Percentiles rank a stretch among this genome's conserved stretches.
Evolutionary conservation across 2,797 vertebrate species (phyloP).

Genomic region (Ciconia nigra): DNA sequence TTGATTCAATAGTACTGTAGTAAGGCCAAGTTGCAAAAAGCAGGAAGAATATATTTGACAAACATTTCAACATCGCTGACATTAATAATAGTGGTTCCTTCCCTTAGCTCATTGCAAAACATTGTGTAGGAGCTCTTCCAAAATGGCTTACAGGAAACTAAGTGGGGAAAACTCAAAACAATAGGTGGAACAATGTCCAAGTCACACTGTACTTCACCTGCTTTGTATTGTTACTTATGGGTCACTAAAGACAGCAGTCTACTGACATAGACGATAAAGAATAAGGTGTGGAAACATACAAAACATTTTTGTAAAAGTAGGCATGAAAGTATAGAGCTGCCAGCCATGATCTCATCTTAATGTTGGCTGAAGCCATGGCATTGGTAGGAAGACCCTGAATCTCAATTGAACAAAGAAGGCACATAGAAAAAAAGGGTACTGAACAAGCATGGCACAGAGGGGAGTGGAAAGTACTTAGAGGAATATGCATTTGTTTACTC

Average conservation of each 20-base stretch:
- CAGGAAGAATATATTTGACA: not conserved
- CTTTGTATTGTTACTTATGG: not conserved
- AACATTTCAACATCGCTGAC: not conserved
- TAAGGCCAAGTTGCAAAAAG: not conserved
- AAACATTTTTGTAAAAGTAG: not conserved
- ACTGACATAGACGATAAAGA: not conserved
- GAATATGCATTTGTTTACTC: not conserved
- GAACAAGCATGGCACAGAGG: rapidly evolving
- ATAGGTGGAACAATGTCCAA: not conserved
- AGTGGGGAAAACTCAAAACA: not conserved
- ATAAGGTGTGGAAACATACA: not conserved
- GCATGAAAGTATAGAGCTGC: not conserved
- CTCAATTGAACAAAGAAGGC: not conserved
- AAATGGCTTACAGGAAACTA: not conserved
- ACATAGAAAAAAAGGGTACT: not conserved
- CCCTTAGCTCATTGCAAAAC: not conserved
- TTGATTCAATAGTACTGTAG: not conserved
- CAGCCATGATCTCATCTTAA: not conserved
- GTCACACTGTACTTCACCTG: not conserved
- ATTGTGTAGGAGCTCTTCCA: not conserved
- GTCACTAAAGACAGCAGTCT: not conserved
- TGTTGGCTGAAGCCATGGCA: not conserved
- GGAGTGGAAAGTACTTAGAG: not conserved
- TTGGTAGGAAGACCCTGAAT: not conserved
- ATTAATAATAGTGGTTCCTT: not conserved